Evolutionary conservation across 2,113 vertebrate species (phyloP), one percentile per base, ranked within the genome.

Genomic region (Nothoprocta perdicaria): DNA sequence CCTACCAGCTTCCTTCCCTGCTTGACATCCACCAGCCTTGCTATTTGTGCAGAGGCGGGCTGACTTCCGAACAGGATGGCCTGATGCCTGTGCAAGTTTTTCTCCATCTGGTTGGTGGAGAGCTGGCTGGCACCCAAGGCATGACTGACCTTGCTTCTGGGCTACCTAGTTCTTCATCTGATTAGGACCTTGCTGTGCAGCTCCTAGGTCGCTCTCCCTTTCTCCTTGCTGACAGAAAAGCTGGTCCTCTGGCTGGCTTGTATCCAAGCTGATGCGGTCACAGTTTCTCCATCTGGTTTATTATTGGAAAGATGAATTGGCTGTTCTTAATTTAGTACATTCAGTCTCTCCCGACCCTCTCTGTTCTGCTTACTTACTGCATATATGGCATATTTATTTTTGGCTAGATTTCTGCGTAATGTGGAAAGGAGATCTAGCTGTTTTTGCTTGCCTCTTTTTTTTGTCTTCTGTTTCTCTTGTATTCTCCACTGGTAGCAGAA

Each of bases 221-320:
- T 67, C 58, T 90, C 40, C n/a, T 72, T 43, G 31, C 73, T 85
- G 71, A n/a, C 63, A 62, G 46, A 76, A 74, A 86, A 86, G n/a
- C 29, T 73, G 73, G 84, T 86, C 79, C 40, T 89, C 33, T 11
- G 23, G 43, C 50, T 95, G 93, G 94, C 86, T 84, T 16, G 3
- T 27, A 16, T 80, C 74, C 93, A 96, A 86, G n/a, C 6, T 23
- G 29, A 90, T 72, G 43, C 19, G 48, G 31, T 63, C 90, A 50
- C 38, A 61, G 67, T 78, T 93, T 80, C 62, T 92, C 92, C 88
- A 92, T 84, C 76, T 95, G 82, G 69, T 77, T 91, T 96, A 84
- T 82, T 96, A 73, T 81, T 89, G 80, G 73, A 89, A 91, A 79
- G 61, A 79, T 89, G 41, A 80, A 76, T 33, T 80, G 10, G 6